A percentile compares a stretch with the other conserved stretches of the same genome.
phyloP scores from a whole-genome alignment of 2,113 vertebrate species.

The Balaenoptera acutorostrata region DNA sequence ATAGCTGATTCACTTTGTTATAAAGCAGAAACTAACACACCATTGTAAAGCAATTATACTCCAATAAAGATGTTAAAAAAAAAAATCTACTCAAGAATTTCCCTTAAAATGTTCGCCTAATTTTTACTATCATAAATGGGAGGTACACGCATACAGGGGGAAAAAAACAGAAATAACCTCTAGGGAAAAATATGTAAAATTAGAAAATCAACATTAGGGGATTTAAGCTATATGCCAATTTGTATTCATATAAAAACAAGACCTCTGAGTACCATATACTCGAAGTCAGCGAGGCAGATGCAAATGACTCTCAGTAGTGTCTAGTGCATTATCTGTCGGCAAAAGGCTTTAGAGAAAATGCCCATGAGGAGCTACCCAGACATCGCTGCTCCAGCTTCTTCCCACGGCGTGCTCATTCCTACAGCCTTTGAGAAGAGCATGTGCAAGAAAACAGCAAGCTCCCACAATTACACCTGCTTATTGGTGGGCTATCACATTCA shows the following conservation, averaged over 20 bases:
- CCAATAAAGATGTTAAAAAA: no score
- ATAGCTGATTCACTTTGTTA: no score
- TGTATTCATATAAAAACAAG: neutral
- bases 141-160: neutral
- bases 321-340: neutral
- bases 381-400: neutral
- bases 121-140: neutral
- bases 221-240: neutral
- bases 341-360: neutral
- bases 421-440: neutral
- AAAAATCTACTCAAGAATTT: neutral
- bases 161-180: neutral
- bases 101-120: neutral
- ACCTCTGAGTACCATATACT: neutral
- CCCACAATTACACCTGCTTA: neutral
- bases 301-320: neutral
- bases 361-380: neutral
- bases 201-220: neutral
- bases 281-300: neutral
- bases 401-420: neutral
- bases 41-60: no score
- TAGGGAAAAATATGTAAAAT: neutral
- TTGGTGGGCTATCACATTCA: neutral
- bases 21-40: no score
- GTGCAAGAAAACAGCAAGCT: neutral